Evolutionary conservation across 2,113 vertebrate species (phyloP), one percentile per base, ranked within the genome.

Genomic region (Ciconia maguari): DNA sequence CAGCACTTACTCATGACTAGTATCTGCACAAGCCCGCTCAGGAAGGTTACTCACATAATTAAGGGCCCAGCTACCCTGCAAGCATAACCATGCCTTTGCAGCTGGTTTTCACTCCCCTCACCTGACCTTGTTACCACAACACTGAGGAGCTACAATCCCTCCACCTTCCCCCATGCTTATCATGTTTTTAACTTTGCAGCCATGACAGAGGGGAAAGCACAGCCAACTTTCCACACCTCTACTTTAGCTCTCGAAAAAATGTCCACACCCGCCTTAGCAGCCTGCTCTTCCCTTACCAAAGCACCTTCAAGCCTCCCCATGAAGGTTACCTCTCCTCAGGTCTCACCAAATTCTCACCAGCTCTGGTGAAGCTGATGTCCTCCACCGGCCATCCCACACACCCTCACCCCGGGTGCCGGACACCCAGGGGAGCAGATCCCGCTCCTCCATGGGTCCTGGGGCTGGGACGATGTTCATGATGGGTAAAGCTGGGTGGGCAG

Each of bases 391-490:
- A 38, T 13, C 42, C n/a, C 41, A 61, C 6, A 10, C 17, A 16
- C 11, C 55, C 18, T 61, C 12, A 1, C 9, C 32, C 36, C 1
- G 2, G 14, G 17, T 36, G 25, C 49, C 8, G 2, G 24, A 27
- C 34, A 22, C n/a, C 13, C 25, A 29, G 30, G 13, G 51, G 9
- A 49, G 42, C 32, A 71, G 30, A 64, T 27, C 36, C 14, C 4
- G 3, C n/a, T n/a, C 7, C 34, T 2, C 2, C 55, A 21, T 6
- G n/a, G 48, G 11, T 19, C 71, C 64, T 64, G 36, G 29, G 42
- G 22, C n/a, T 77, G 38, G 11, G 48, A 36, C 1, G 0, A 34
- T 16, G 49, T 42, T 57, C 42, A 32, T 13, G 8, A 18, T 36
- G 41, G 18, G 26, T 6, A 26, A 57, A 57, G n/a, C 20, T 49